Base-by-base conservation (phyloP, 2,888 invertebrate species). In the Bellardia bayeri region DNA sequence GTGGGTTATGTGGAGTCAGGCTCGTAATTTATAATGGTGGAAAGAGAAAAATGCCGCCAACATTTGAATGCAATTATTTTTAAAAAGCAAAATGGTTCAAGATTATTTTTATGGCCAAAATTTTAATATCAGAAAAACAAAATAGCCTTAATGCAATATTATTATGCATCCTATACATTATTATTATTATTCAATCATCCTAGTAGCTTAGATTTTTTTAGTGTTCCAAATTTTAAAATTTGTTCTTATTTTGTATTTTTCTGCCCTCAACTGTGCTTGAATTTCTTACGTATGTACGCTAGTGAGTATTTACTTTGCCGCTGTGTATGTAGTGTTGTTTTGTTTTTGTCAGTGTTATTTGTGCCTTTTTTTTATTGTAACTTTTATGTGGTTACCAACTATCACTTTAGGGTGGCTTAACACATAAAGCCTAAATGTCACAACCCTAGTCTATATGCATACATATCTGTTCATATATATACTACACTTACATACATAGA, bases 361-460 rank as follows among this genome's bases (percentile, higher is more conserved):
- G 23, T 61, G 33, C 1, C 61, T 8, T 40, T 76, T 76, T 23
- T 75, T 76, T 68, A 75, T 68, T 56, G 76, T 66, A 58, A 82
- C 71, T 64, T 81, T 58, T 76, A 71, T 87, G 87, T 54, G 83
- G 87, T 87, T 84, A 72, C 61, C 64, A 87, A 84, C 83, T 84
- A 87, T 84, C 76, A 87, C 61, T 81, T 79, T 83, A 45, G 86
- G 83, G 86, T 83, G 66, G 76, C 37, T 87, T 84, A 81, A 81
- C 76, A 81, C 66, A 74, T 78, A 72, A 81, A 71, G 72, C 81
- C 83, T 83, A 84, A 87, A 84, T 87, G 72, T 66, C 76, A 84
- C 86, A 84, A 72, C 76, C 76, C 74, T 49, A 40, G 42, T 49
- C 49, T 45, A 54, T 72, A 66, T 51, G 14, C 13, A 11, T 14